phyloP scores from a whole-genome alignment of 2,797 vertebrate species.

The Cuniculus paca region DNA sequence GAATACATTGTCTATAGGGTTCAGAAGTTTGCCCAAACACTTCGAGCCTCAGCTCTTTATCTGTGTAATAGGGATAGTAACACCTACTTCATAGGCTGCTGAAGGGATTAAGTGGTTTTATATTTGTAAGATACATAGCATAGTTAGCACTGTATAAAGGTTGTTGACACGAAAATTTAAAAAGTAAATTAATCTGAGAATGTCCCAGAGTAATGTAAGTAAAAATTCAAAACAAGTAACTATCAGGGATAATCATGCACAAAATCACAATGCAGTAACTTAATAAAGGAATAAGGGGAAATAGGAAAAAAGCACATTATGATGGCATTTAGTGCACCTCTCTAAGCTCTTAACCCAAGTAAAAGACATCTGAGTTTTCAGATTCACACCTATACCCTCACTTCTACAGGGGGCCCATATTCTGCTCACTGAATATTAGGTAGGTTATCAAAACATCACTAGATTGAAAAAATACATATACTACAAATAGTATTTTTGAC shows the following conservation, averaged over 20 bases:
- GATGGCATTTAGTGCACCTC: background rate
- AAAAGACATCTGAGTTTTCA: background rate
- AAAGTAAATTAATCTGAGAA: background rate
- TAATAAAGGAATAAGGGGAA: background rate
- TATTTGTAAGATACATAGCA: background rate
- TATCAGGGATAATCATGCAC: background rate
- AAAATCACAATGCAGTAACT: background rate
- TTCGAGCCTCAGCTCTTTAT: background rate
- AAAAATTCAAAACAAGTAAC: background rate
- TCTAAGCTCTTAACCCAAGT: background rate
- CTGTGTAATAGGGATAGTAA: background rate
- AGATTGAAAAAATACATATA: background rate
- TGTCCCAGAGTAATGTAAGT: background rate
- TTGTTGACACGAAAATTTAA: background rate
- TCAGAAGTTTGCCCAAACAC: background rate
- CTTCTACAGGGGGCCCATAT: background rate
- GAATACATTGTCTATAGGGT: background rate
- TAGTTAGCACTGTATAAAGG: background rate
- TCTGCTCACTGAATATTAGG: background rate
- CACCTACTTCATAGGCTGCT: background rate
- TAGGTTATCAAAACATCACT: background rate
- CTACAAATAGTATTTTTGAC: background rate
- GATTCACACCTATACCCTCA: background rate
- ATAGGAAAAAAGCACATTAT: background rate
- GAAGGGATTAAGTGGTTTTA: background rate